Conservation (phyloP, 1,140 invertebrate species). For the Trichonephila clavipes region DNA sequence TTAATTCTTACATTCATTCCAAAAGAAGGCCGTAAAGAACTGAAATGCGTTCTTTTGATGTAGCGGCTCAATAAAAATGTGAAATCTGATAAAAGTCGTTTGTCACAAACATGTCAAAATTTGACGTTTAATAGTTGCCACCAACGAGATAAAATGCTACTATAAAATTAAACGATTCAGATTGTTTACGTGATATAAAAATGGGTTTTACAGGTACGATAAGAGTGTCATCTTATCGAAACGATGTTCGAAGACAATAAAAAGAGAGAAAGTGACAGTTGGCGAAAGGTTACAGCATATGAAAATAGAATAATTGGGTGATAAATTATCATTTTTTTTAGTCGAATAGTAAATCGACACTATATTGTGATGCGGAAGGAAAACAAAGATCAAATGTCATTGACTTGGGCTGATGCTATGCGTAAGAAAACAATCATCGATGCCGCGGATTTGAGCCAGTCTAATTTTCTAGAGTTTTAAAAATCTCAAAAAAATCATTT, state of each 20-base stretch:
- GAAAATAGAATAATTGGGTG: background rate
- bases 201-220: background rate
- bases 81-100: background rate
- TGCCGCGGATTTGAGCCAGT: too few relatives aligned
- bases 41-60: background rate
- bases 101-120: constrained; percentile 15
- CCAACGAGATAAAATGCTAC: background rate
- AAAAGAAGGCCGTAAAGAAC: background rate
- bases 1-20: background rate
- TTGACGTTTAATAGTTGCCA: constrained; percentile 1
- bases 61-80: background rate
- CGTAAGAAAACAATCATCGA: too few relatives aligned
- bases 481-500: too few relatives aligned
- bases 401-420: too few relatives aligned
- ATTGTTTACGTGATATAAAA: background rate
- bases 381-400: background rate
- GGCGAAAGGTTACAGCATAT: background rate
- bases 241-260: background rate
- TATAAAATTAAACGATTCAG: constrained; percentile 31
- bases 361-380: background rate
- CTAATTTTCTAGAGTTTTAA: too few relatives aligned
- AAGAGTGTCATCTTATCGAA: constrained; percentile 1
- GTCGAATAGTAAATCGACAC: background rate
- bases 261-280: background rate
- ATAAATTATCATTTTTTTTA: background rate